Percentiles rank a stretch among this genome's conserved stretches.
These are phyloP conservation scores for Sapayoa aenigma DNA, from an alignment of 2,113 vertebrate species.

Conservation along the genomic window DNA sequence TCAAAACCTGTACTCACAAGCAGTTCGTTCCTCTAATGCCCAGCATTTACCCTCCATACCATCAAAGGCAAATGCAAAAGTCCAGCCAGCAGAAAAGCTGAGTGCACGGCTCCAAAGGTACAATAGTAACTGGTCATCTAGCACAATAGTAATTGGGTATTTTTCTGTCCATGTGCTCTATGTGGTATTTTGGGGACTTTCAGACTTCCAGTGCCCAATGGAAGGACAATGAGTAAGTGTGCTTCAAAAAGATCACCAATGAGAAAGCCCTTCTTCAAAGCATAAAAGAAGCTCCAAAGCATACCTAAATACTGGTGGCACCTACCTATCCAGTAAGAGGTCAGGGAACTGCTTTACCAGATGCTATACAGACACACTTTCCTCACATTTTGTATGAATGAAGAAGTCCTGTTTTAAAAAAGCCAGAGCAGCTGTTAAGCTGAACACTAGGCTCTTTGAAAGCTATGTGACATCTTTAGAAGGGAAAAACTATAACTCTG, in stretches of 20 bases:
- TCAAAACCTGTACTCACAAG: not conserved
- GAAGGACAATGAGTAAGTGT: not conserved
- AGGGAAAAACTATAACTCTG: not conserved
- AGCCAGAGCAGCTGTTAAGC: slow-evolving; percentile 35
- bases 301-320: not conserved
- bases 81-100: not conserved
- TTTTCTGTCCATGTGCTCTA: not conserved
- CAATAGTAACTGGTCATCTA: too few species aligned
- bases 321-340: not conserved
- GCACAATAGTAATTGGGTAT: not conserved
- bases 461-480: slow-evolving; percentile 32
- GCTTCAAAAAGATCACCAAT: not conserved
- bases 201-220: not conserved
- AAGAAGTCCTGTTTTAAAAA: slow-evolving; percentile 18
- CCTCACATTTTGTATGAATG: not conserved
- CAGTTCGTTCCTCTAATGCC: not conserved
- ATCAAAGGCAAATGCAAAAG: not conserved
- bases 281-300: not conserved
- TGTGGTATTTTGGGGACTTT: not conserved
- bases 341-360: not conserved
- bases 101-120: not conserved
- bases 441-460: slow-evolving; percentile 33
- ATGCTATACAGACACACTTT: not conserved
- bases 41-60: not conserved
- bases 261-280: not conserved